Evolutionary conservation across 1,140 invertebrate species (phyloP), one percentile per base, ranked within the genome.

Genomic region (Drosophila rufa): DNA sequence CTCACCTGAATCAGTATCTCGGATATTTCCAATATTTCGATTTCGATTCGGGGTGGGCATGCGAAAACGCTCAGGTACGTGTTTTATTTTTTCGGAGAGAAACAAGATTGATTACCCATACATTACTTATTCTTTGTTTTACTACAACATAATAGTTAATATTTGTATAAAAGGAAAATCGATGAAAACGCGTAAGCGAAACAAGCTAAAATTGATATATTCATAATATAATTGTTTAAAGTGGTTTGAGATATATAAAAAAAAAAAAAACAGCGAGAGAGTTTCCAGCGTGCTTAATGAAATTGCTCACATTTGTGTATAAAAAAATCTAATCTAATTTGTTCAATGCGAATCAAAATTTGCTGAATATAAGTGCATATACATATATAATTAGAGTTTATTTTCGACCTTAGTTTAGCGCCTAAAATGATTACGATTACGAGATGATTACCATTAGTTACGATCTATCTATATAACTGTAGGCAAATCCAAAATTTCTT

Each of bases 31-130:
- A 40, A 56, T 56, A 56, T 40, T 56, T 56, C 53, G 53, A 56
- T n/a, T 17, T 53, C 19, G 15, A 7, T 36, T 14, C n/a, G 9
- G 6, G 68, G 59, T 68, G 75, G 48, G 55, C 70, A 66, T 75
- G 82, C 75, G 76, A 85, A 91, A 92, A 90, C 91, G 91, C 91
- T 92, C 91, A 92, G 91, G 91, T 92, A 92, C 86, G 91, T 92
- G 91, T 92, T 92, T 92, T 92, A 91, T 92, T 91, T 91, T 56
- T 92, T 92, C 91, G 93, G 94, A 94, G 94, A 94, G 94, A 94
- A 94, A 94, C 94, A 94, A 94, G 94, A 94, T 94, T 94, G 94
- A 94, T 93, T 94, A 94, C 77, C 81, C 80, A 85, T 91, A 90
- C 86, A 87, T 87, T 90, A 90, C 80, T 91, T 91, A 89, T 89